Conservation (phyloP, 2,888 invertebrate species). For the Lysandra coridon region DNA sequence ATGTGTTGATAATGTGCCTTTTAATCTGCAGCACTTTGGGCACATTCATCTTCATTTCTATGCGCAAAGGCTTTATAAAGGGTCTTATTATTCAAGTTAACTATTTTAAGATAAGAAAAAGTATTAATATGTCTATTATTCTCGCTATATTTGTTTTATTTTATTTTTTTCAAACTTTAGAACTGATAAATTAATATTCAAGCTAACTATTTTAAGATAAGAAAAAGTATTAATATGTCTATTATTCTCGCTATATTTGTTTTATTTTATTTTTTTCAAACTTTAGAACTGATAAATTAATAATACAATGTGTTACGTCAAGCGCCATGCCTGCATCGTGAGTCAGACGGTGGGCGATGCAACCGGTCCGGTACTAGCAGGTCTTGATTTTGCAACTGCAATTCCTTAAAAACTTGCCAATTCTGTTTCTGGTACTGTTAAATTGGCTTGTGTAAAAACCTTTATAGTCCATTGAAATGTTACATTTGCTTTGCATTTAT, state of each 20-base stretch:
- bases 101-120: too few species aligned
- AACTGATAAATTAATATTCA: not conserved
- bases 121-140: too few species aligned
- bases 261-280: too few species aligned
- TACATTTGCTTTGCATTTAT: too few species aligned
- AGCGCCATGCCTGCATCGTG: constrained; percentile 38
- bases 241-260: too few species aligned
- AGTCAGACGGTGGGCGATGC: constrained; percentile 43
- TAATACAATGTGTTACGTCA: constrained; percentile 46
- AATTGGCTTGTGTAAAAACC: not conserved
- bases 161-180: too few species aligned
- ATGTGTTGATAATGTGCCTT: constrained; percentile 4
- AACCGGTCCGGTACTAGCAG: constrained; percentile 44
- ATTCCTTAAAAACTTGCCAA: constrained; percentile 36
- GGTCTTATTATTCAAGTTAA: not conserved
- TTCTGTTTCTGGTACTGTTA: not conserved
- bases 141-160: too few species aligned
- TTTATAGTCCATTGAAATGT: not conserved
- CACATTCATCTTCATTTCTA: not conserved
- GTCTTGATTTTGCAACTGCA: constrained; percentile 44
- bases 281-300: too few species aligned
- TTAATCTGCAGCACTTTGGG: not conserved
- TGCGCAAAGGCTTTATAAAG: not conserved
- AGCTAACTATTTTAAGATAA: not conserved
- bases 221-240: too few species aligned